Percentiles rank a stretch among this genome's conserved stretches.
Evolutionary conservation across 2,113 vertebrate species (phyloP).

Genomic region (Reinhardtius hippoglossoides): DNA sequence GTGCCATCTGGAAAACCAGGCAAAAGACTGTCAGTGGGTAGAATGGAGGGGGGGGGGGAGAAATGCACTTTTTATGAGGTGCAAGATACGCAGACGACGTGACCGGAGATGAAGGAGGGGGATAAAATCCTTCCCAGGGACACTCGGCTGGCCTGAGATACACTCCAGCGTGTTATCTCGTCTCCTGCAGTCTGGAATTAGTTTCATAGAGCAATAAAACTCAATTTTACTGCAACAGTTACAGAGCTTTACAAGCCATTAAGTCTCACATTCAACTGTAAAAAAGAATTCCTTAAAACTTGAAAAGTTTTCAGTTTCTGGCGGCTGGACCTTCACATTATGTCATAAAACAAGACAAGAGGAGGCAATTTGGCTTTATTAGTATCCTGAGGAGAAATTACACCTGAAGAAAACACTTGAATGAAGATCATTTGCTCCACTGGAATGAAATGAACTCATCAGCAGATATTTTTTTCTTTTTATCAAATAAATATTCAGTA

Average conservation of each 20-base stretch:
- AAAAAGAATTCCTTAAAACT: not conserved
- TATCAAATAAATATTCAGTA: not conserved
- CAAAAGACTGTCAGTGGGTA: constrained; percentile 25
- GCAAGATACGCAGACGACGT: constrained; percentile 30
- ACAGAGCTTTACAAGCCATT: constrained; percentile 48
- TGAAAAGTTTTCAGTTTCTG: constrained; percentile 9
- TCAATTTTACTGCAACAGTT: constrained; percentile 42
- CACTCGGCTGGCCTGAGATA: constrained; percentile 22
- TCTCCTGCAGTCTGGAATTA: constrained; percentile 37
- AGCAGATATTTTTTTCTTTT: not conserved
- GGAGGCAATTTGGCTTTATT: constrained; percentile 1
- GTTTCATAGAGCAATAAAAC: constrained; percentile 48
- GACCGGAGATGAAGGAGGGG: constrained; percentile 44
- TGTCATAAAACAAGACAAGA: constrained; percentile 4
- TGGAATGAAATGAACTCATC: not conserved
- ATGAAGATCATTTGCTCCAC: not conserved
- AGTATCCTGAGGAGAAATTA: constrained; percentile 3
- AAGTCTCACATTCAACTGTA: constrained; percentile 34
- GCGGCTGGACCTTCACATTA: not conserved
- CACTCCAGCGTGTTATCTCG: constrained; percentile 22
- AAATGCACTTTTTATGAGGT: constrained; percentile 2
- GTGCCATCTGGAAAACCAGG: constrained; percentile 61
- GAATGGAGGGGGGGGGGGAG: not conserved
- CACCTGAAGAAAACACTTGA: constrained; percentile 14
- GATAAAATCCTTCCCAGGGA: constrained; percentile 29